Conservation (phyloP, 2,888 invertebrate species). For the Scaeva pyrastri region DNA sequence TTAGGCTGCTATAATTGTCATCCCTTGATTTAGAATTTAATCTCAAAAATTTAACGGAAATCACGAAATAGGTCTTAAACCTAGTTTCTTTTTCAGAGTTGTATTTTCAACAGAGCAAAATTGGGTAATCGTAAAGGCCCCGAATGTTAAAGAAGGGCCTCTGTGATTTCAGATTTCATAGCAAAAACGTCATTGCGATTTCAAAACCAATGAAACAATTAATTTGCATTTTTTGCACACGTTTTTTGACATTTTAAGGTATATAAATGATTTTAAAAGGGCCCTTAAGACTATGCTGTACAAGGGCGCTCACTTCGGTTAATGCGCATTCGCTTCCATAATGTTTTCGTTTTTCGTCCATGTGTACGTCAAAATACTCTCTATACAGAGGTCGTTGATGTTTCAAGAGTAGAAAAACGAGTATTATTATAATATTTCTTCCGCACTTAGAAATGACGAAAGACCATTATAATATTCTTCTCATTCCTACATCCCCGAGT, state of each 20-base stretch:
- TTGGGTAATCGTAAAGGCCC: background rate
- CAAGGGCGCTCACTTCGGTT: background rate
- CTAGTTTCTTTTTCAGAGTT: background rate
- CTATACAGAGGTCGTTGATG: slow-evolving; percentile 44
- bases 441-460: slow-evolving; percentile 62
- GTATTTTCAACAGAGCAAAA: background rate
- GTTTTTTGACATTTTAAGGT: too few relatives aligned
- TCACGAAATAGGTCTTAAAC: slow-evolving; percentile 60
- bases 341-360: background rate
- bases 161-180: too few relatives aligned
- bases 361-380: slow-evolving; percentile 35
- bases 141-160: too few relatives aligned
- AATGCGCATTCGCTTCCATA: background rate
- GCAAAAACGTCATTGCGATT: too few relatives aligned
- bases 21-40: slow-evolving; percentile 44
- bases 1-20: slow-evolving; percentile 14
- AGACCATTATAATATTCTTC: slow-evolving; percentile 13
- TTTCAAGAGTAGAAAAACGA: slow-evolving; percentile 14
- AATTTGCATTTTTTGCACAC: too few relatives aligned
- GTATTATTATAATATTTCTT: slow-evolving; percentile 35
- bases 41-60: slow-evolving; percentile 56
- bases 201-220: too few relatives aligned
- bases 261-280: too few relatives aligned
- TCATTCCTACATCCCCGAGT: background rate
- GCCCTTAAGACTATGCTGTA: background rate